These are phyloP conservation scores for Siniperca scherzeri DNA, from an alignment of 2,797 vertebrate species.

Conservation along the genomic window DNA sequence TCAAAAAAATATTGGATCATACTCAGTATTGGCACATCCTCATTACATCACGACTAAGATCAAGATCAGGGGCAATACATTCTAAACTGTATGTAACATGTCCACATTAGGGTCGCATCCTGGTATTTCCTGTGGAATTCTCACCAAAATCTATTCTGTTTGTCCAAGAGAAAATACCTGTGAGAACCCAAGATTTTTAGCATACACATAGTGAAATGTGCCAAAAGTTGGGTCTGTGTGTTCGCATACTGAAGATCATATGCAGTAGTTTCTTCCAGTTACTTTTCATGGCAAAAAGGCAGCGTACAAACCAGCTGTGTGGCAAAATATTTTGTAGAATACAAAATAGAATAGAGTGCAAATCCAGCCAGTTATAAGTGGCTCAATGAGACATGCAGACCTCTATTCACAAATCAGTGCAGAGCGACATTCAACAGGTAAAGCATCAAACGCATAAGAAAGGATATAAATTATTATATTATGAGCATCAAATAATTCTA, in stretches of 20 bases:
- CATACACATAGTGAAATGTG: no score
- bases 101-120: neutral
- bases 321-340: neutral
- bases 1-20: no score
- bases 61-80: no score
- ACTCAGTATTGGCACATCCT: neutral
- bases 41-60: neutral
- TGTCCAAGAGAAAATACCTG: neutral
- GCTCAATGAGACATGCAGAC: neutral
- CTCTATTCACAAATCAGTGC: neutral
- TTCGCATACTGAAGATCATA: neutral
- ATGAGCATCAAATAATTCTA: neutral
- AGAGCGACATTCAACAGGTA: neutral
- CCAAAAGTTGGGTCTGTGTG: neutral
- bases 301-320: neutral
- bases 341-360: neutral
- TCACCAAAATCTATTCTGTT: neutral
- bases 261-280: neutral
- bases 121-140: neutral
- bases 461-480: neutral
- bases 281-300: neutral
- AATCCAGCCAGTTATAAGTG: neutral
- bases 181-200: neutral
- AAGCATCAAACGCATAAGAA: neutral
- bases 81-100: no score